These are phyloP conservation scores for Furcifer pardalis DNA, from an alignment of 2,797 vertebrate species.

Conservation along the genomic window DNA sequence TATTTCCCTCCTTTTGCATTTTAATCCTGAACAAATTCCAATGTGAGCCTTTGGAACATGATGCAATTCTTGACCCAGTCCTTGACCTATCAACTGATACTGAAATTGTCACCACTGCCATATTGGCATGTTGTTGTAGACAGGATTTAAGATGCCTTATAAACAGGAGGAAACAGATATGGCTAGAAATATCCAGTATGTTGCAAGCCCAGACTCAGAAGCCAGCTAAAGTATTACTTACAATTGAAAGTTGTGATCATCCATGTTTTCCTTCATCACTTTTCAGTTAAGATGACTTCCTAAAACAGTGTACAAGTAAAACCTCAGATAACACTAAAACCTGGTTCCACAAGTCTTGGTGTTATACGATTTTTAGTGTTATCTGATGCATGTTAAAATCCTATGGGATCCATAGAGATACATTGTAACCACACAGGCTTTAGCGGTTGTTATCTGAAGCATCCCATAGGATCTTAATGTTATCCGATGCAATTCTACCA, in stretches of 20 bases:
- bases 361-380: no score
- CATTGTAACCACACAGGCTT: no score
- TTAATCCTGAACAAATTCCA: neutral
- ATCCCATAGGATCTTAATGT: no score
- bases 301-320: neutral
- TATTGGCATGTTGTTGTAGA: neutral
- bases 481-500: no score
- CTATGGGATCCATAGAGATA: no score
- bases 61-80: neutral
- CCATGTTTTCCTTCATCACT: neutral
- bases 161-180: neutral
- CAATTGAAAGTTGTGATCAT: conserved; percentile 12
- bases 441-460: no score
- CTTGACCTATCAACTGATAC: neutral
- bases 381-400: no score
- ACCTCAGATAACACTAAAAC: no score
- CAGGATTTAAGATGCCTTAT: neutral
- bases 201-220: neutral
- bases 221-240: neutral
- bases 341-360: no score
- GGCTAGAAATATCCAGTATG: neutral
- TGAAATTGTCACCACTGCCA: neutral
- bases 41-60: neutral
- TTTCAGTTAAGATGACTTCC: conserved; percentile 4
- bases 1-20: neutral